Evolutionary conservation across 2,113 vertebrate genomes (phyloP).

Genomic region (Eupsittula cactorum): DNA sequence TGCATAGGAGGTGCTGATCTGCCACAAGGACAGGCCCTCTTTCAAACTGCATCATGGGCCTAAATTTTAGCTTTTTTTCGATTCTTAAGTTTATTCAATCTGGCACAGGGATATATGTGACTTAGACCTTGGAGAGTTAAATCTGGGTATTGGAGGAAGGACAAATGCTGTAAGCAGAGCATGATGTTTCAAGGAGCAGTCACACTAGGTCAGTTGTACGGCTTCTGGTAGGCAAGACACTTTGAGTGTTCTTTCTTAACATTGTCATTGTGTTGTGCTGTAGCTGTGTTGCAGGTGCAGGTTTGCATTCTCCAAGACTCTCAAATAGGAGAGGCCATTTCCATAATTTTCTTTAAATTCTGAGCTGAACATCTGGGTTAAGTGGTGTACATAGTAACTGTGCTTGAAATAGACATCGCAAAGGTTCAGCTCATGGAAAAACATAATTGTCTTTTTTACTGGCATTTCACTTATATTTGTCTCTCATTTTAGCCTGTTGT

Average conservation of each 20-base stretch:
- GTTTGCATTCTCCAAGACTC: not conserved
- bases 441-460: not conserved
- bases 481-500: not conserved
- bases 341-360: not conserved
- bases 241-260: rapidly evolving
- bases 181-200: not conserved
- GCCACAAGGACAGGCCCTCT: not conserved
- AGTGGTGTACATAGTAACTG: not conserved
- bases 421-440: not conserved
- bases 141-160: not conserved
- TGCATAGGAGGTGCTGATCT: not conserved
- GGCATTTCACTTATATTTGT: not conserved
- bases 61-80: not conserved
- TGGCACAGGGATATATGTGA: not conserved
- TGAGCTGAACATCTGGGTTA: not conserved
- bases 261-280: not conserved
- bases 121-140: not conserved
- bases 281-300: not conserved
- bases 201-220: not conserved
- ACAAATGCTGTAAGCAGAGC: not conserved
- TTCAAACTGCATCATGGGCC: not conserved
- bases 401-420: not conserved
- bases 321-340: not conserved
- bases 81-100: not conserved
- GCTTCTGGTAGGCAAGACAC: not conserved